Evolutionary conservation across 2,888 invertebrate species (phyloP), one percentile per base, ranked within the genome.

Genomic region (Andrena bicolor): DNA sequence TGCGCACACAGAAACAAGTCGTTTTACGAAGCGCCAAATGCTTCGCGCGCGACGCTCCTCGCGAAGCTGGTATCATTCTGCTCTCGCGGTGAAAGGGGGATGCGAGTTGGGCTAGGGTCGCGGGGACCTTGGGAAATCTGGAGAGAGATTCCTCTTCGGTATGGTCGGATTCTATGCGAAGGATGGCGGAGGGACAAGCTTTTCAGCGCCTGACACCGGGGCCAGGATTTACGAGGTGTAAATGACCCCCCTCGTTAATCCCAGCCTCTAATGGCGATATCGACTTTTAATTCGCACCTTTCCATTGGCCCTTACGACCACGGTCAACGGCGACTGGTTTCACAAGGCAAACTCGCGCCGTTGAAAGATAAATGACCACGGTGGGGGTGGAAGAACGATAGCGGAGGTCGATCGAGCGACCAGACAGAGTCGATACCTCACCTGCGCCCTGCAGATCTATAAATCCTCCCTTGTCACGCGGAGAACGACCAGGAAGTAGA

Each of bases 201-300:
- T 41, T 16, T 41, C 41, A 41, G 5, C 5, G 41, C 0, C 41
- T 16, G 41, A 41, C 41, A 16, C 13, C 41, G 16, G 41, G 41
- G 41, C 16, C 13, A 13, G 26, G 49, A 75, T 69, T 75, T 51
- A 75, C 74, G 58, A 60, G 48, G 49, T 23, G 23, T 23, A 28
- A 53, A 53, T 41, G 51, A 8, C 20, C 51, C 20, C 51, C 20
- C 51, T 32, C 10, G n/a, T 28, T 70, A 70, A 60, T 60, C 70
- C 58, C 26, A 26, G 8, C 26, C n/a, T 16, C 3, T 35, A 41
- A 68, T 60, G 23, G 28, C 53, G 48, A 13, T 20, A 73, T 76
- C 48, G 76, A 76, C 56, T 76, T 76, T 64, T 73, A 73, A 76
- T 76, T 76, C 76, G 64, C 76, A 73, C 23, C 13, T 64, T 23